Evolutionary conservation across 64 coral and sea anemone genomes (phyloP).

Genomic region (Actinia equina): DNA sequence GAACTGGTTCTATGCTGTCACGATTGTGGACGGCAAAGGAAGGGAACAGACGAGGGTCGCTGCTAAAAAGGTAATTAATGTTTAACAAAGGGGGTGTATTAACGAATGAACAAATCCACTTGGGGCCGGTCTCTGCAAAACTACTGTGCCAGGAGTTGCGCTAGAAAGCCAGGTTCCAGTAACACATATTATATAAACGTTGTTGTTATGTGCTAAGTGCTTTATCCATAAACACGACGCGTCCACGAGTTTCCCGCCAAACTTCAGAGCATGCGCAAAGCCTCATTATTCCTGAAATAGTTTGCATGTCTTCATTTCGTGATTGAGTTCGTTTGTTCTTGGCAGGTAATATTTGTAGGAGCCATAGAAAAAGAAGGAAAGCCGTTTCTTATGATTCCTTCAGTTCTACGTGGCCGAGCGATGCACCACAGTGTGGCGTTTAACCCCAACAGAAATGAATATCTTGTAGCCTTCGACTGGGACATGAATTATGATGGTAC

Average conservation of each 20-base stretch:
- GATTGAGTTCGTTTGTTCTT: not conserved
- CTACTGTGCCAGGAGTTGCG: no score
- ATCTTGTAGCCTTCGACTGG: slow-evolving; percentile 75
- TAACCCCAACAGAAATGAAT: slow-evolving; percentile 62
- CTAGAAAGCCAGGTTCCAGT: no score
- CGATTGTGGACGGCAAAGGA: slow-evolving; percentile 64
- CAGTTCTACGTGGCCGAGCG: slow-evolving; percentile 29
- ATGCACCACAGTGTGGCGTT: slow-evolving; percentile 66
- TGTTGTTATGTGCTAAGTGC: no score
- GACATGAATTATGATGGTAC: slow-evolving; percentile 55
- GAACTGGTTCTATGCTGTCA: slow-evolving; percentile 72
- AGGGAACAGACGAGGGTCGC: slow-evolving; percentile 39
- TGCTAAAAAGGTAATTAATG: slow-evolving; percentile 22
- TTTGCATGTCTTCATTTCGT: no score
- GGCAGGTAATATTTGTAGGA: not conserved
- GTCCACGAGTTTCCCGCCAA: no score
- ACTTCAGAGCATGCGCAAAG: no score
- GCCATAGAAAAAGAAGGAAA: slow-evolving; percentile 47
- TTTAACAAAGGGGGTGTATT: no score
- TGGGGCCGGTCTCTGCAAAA: no score
- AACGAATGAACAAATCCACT: no score
- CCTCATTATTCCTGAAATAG: no score
- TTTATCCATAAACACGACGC: no score
- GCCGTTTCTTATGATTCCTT: slow-evolving; percentile 42
- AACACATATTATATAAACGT: no score